phyloP scores from a whole-genome alignment of 23 tunicate species.

The Styela clava region DNA sequence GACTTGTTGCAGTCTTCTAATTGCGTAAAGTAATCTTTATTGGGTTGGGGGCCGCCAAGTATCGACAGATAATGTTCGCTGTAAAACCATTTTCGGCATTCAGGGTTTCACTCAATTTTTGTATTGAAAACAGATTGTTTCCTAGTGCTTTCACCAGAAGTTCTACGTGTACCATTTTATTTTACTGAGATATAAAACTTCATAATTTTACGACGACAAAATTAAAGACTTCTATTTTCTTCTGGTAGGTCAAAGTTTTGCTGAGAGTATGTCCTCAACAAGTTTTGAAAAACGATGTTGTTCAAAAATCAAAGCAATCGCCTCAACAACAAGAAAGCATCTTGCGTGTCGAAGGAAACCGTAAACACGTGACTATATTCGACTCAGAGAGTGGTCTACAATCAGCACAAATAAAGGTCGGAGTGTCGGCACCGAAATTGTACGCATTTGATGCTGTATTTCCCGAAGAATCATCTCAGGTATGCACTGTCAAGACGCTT shows the following conservation, averaged over 20 bases:
- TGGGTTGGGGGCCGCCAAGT: too few species aligned
- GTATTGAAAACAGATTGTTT: too few species aligned
- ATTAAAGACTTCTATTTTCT: background rate
- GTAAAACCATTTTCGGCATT: too few species aligned
- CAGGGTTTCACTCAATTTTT: too few species aligned
- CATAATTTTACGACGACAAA: too few species aligned
- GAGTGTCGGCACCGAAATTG: slow-evolving; percentile 67
- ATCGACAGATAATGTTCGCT: too few species aligned
- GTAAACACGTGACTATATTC: slow-evolving; percentile 76
- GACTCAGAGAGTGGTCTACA: slow-evolving; percentile 35
- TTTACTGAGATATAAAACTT: too few species aligned
- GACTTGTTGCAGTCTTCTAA: too few species aligned
- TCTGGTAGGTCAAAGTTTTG: slow-evolving; percentile 23
- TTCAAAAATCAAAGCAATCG: background rate
- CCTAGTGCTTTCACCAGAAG: too few species aligned
- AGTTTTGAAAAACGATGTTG: background rate
- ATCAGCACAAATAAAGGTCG: slow-evolving; percentile 16
- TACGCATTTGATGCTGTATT: slow-evolving; percentile 89
- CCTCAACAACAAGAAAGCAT: slow-evolving; percentile 16
- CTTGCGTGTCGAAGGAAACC: slow-evolving; percentile 61
- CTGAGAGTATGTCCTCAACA: slow-evolving; percentile 22
- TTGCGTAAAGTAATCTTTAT: too few species aligned
- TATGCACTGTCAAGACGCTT: background rate
- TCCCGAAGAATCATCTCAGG: slow-evolving; percentile 62
- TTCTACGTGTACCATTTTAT: too few species aligned